These are phyloP conservation scores for Numenius arquata DNA, from an alignment of 2,113 vertebrate species.

Conservation along the genomic window DNA sequence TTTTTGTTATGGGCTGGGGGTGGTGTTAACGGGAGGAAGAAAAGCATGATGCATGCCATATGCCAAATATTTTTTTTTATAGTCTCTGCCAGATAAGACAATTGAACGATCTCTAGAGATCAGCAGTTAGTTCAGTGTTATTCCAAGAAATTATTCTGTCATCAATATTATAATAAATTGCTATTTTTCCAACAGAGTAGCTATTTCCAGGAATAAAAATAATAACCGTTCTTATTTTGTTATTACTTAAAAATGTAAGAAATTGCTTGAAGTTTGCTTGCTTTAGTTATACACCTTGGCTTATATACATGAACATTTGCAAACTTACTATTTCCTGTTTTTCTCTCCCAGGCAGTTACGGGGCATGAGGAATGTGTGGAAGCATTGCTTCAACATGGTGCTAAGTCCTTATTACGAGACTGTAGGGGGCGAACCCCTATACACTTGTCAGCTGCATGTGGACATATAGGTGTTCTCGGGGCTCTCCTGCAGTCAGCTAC, in stretches of 20 bases:
- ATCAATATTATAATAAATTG: background rate
- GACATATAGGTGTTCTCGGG: constrained; percentile 91
- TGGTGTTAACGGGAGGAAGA: background rate
- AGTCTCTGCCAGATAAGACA: background rate
- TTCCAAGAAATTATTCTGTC: background rate
- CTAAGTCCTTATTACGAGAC: constrained; percentile 87
- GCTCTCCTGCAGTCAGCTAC: constrained; percentile 91
- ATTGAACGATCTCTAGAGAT: background rate
- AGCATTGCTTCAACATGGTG: constrained; percentile 92
- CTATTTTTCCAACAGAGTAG: background rate
- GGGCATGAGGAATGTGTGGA: constrained; percentile 96
- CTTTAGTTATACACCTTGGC: background rate
- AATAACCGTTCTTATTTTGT: background rate
- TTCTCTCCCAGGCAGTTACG: constrained; percentile 85
- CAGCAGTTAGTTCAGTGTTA: background rate
- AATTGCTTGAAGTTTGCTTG: background rate
- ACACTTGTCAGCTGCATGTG: constrained; percentile 94
- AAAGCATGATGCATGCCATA: background rate
- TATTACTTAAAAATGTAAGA: background rate
- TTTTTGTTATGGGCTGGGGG: background rate
- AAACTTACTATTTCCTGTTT: background rate
- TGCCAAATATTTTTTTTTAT: background rate
- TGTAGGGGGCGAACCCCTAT: constrained; percentile 90
- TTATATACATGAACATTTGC: background rate
- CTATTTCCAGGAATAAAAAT: background rate